Percentiles rank a stretch among this genome's conserved stretches.
Conservation (phyloP, 2,113 vertebrate genomes). For the Corythaeola cristata region DNA sequence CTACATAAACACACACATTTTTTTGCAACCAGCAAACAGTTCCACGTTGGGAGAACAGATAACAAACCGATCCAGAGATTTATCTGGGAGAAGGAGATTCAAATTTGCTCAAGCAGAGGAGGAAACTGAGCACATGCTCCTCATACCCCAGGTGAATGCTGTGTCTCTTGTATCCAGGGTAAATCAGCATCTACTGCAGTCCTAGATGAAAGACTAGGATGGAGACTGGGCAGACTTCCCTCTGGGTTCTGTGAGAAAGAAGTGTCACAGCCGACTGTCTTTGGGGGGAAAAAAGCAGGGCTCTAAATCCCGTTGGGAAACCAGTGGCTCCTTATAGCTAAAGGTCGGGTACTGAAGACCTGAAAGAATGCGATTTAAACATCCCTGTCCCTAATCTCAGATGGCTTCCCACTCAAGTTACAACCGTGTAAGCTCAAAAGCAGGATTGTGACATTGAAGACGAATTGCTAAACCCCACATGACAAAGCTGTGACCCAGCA, state of each 20-base stretch:
- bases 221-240: background rate
- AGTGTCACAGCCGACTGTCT: background rate
- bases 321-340: background rate
- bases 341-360: background rate
- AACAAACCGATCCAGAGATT: background rate
- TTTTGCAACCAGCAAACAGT: background rate
- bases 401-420: background rate
- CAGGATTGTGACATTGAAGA: background rate
- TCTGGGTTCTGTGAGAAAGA: background rate
- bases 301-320: background rate
- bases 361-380: background rate
- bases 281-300: background rate
- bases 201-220: background rate
- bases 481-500: background rate
- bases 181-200: background rate
- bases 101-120: background rate
- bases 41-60: background rate
- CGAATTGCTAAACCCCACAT: background rate
- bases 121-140: accelerated
- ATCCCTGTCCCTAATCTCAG: background rate
- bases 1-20: background rate
- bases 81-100: background rate
- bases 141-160: background rate
- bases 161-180: background rate
- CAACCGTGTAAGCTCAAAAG: background rate